phyloP scores from a whole-genome alignment of 2,113 vertebrate genomes.

The Platichthys stellatus region DNA sequence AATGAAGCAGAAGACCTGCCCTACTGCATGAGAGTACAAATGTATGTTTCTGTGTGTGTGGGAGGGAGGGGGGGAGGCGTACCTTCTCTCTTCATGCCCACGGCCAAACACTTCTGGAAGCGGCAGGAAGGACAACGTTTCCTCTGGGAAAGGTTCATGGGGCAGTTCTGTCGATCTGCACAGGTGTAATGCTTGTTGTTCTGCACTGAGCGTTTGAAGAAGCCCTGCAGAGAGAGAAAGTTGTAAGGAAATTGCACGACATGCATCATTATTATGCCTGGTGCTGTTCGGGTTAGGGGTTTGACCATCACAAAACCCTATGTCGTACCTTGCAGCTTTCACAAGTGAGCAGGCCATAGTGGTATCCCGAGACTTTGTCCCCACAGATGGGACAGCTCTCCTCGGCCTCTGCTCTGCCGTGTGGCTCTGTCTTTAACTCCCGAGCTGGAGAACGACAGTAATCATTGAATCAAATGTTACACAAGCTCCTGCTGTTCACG shows the following conservation, averaged over 20 bases:
- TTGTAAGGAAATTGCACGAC: not conserved
- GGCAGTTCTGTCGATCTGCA: slow-evolving; percentile 81
- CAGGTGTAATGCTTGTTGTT: slow-evolving; percentile 86
- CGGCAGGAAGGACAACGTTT: slow-evolving; percentile 86
- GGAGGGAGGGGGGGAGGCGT: not conserved
- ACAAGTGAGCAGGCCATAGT: slow-evolving; percentile 84
- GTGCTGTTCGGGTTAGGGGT: not conserved
- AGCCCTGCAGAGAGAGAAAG: slow-evolving; percentile 74
- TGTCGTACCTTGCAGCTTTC: slow-evolving; percentile 84
- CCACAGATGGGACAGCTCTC: slow-evolving; percentile 82
- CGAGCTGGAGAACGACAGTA: slow-evolving; percentile 59
- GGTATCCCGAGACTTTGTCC: slow-evolving; percentile 84
- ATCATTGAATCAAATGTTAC: not conserved
- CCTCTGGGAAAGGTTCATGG: slow-evolving; percentile 82
- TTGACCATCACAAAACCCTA: not conserved
- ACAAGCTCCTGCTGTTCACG: not conserved
- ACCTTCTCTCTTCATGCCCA: slow-evolving; percentile 87
- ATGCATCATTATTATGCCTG: too few relatives aligned
- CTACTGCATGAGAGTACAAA: not conserved
- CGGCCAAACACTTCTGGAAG: slow-evolving; percentile 85
- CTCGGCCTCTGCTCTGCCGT: slow-evolving; percentile 31
- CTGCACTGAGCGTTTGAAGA: slow-evolving; percentile 87
- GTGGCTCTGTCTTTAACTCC: slow-evolving; percentile 65
- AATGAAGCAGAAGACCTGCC: not conserved
- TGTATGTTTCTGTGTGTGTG: not conserved